Base-by-base conservation (phyloP, 2,797 vertebrate species). In the Accipiter minullus region DNA sequence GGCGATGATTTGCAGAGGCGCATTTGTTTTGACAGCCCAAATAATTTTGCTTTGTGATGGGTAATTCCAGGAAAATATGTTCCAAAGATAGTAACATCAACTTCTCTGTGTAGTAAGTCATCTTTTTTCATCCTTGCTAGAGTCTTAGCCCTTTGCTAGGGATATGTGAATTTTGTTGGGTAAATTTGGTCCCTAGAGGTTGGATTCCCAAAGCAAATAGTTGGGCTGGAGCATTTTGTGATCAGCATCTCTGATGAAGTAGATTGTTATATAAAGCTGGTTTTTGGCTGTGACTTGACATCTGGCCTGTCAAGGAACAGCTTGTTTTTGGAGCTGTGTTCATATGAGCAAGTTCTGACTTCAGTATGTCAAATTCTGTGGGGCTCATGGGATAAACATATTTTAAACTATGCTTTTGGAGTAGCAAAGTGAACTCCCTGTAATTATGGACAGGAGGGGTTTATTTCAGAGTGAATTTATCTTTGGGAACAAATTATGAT, bases 211-310 rank as follows among this genome's bases (percentile, higher is more conserved):
- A 79, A 89, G 77, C 20, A 76, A 81, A 56, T 80, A 38, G 17
- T 25, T 89, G 86, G 26, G 25, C 17, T 44, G 72, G 31, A 89
- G 63, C 44, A 26, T 58, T 93, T 89, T 71, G 86, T 87, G 90
- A 62, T 62, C 29, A 63, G n/a, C 44, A 67, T 59, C 32, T 75
- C 88, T 92, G 86, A 89, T 85, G 74, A 97, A 95, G 93, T 63
- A 63, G 36, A n/a, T 82, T 80, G 88, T 96, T 96, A 82, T 59
- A 74, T 89, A 94, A 96, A 96, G 55, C 63, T 67, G 52, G 0
- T 19, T 87, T 90, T 94, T 96, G 95, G 94, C 92, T 87, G 75
- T 93, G 86, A 68, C 56, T 91, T 82, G 60, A 34, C 4, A 4
- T 77, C 72, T 95, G 83, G 56, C 77, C 3, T 89, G 73, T 73